These are phyloP conservation scores for Sesamia inferens DNA, from an alignment of 2,888 invertebrate species.

Conservation along the genomic window DNA sequence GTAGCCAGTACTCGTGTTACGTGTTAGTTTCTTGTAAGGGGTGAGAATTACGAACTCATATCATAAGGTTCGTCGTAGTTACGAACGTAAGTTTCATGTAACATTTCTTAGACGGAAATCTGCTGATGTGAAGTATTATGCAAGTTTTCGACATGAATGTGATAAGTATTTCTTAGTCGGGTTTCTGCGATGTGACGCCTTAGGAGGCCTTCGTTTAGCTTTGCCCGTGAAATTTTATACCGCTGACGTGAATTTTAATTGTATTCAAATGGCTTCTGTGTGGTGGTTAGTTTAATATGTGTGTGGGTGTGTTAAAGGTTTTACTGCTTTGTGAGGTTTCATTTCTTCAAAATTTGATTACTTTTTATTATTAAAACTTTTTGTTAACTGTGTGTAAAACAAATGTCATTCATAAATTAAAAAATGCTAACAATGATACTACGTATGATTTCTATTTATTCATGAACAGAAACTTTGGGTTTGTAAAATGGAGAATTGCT, in stretches of 20 bases:
- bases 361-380: not conserved
- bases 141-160: conserved; percentile 47
- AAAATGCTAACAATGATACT: no score
- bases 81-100: conserved; percentile 23
- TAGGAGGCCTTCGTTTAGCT: conserved; percentile 24
- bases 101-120: conserved; percentile 25
- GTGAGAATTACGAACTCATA: conserved; percentile 64
- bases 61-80: conserved; percentile 52
- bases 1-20: conserved; percentile 81
- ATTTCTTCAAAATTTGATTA: no score
- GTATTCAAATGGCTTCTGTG: conserved; percentile 19
- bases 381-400: not conserved
- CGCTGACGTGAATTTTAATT: conserved; percentile 48
- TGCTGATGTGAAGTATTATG: conserved; percentile 11
- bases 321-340: conserved; percentile 7
- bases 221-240: conserved; percentile 35
- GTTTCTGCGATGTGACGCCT: conserved; percentile 25
- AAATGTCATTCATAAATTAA: not conserved
- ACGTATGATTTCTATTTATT: no score
- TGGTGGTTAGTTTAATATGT: conserved; percentile 27
- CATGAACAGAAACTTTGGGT: no score
- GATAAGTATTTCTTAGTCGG: conserved; percentile 28
- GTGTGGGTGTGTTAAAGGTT: conserved; percentile 3
- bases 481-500: no score
- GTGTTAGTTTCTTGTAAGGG: conserved; percentile 87